Evolutionary conservation across 2,888 invertebrate genomes (phyloP).

Genomic region (Eilema caniola): DNA sequence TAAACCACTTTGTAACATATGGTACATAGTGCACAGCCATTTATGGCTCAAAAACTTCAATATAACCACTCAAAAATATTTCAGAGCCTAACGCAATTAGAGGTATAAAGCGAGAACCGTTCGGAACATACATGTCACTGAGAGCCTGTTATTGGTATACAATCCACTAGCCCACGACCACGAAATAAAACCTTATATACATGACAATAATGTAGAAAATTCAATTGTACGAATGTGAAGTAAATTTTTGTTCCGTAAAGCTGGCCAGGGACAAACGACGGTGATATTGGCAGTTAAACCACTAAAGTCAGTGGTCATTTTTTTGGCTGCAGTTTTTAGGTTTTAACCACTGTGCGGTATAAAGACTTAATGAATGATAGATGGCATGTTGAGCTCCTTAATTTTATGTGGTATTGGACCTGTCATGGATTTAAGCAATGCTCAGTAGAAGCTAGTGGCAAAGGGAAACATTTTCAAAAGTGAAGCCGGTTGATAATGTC

Average conservation of each 20-base stretch:
- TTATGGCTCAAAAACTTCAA: constrained; percentile 57
- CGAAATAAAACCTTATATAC: constrained; percentile 40
- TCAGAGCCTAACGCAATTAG: constrained; percentile 70
- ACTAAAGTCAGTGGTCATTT: constrained; percentile 57
- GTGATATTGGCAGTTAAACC: constrained; percentile 77
- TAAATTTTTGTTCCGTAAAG: constrained; percentile 59
- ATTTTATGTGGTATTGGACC: background rate
- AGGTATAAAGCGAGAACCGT: constrained; percentile 66
- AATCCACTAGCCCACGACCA: constrained; percentile 29
- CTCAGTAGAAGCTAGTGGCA: background rate
- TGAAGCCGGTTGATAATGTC: too few species aligned
- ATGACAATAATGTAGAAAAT: constrained; percentile 41
- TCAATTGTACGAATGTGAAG: constrained; percentile 37
- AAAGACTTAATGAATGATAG: constrained; percentile 48
- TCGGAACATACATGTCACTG: constrained; percentile 69
- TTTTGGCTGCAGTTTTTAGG: constrained; percentile 63
- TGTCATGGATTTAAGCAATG: background rate
- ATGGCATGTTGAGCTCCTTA: constrained; percentile 25
- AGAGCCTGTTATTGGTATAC: constrained; percentile 66
- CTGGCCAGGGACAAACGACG: constrained; percentile 73
- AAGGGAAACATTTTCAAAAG: too few species aligned
- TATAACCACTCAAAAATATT: constrained; percentile 70
- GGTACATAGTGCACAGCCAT: constrained; percentile 38
- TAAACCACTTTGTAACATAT: constrained; percentile 34
- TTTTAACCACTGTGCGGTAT: constrained; percentile 55